Percentiles rank a stretch among this genome's conserved stretches.
phyloP scores from a whole-genome alignment of 1,140 invertebrate species.

The Augochlora pura region DNA sequence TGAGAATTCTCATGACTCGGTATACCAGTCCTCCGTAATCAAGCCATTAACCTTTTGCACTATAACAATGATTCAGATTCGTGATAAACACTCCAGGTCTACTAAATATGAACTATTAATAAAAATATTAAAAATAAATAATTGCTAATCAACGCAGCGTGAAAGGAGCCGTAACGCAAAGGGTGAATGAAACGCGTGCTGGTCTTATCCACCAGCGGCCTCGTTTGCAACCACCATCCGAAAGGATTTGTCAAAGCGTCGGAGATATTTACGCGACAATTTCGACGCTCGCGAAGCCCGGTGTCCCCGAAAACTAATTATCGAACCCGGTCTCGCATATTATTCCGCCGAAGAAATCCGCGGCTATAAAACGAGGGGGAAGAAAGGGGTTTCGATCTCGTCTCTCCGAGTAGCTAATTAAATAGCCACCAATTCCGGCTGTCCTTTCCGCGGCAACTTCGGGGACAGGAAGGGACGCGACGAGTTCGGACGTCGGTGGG shows the following conservation, averaged over 20 bases:
- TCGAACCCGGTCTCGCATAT: conserved; percentile 26
- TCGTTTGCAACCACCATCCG: no score
- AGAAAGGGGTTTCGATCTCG: conserved; percentile 1
- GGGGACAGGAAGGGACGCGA: conserved; percentile 24
- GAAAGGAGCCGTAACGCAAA: no score
- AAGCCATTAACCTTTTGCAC: no score
- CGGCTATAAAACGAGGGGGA: not conserved
- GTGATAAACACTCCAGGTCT: no score
- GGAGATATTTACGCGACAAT: not conserved
- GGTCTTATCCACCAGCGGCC: no score
- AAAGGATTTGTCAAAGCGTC: not conserved
- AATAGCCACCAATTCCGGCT: conserved; percentile 39
- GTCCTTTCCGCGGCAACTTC: conserved; percentile 42
- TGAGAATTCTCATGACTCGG: no score
- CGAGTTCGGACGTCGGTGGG: conserved; percentile 27
- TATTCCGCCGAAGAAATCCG: conserved; percentile 30
- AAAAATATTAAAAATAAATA: not conserved
- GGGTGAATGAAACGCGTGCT: no score
- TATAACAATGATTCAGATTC: no score
- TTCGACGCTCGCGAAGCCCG: no score
- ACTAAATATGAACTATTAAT: no score
- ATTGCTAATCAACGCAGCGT: no score
- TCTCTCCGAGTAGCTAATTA: conserved; percentile 48
- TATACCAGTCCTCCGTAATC: no score
- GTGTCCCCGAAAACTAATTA: conserved; percentile 56